Conservation (phyloP, 1,140 invertebrate species). For the Zaprionus camerounensis region DNA sequence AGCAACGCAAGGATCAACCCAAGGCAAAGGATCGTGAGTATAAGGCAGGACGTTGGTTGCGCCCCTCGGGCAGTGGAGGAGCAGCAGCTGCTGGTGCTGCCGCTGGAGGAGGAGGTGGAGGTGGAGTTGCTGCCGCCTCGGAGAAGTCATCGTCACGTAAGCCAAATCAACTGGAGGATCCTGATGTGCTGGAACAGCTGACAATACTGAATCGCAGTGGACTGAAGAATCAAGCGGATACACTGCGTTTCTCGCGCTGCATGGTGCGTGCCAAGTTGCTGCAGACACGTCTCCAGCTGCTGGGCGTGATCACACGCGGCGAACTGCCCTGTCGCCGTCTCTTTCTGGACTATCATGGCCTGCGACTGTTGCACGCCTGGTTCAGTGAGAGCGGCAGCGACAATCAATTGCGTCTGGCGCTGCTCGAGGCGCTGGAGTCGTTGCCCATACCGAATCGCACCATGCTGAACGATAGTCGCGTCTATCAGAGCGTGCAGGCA, state of each 20-base stretch:
- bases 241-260: slow-evolving; percentile 93
- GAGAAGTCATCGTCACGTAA: slow-evolving; percentile 28
- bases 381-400: slow-evolving; percentile 88
- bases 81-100: background rate
- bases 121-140: background rate
- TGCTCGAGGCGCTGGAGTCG: slow-evolving; percentile 91
- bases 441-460: slow-evolving; percentile 97
- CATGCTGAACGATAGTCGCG: slow-evolving; percentile 95
- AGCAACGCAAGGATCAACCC: slow-evolving; percentile 46
- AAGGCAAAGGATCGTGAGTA: slow-evolving; percentile 69
- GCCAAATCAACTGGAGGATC: slow-evolving; percentile 71
- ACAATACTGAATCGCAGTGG: slow-evolving; percentile 89
- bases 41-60: slow-evolving; percentile 69
- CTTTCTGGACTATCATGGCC: slow-evolving; percentile 97
- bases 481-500: slow-evolving; percentile 92
- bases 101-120: background rate
- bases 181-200: slow-evolving; percentile 92
- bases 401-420: slow-evolving; percentile 87
- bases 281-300: slow-evolving; percentile 89
- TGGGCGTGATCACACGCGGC: slow-evolving; percentile 89
- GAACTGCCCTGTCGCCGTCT: slow-evolving; percentile 93
- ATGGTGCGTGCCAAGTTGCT: slow-evolving; percentile 95
- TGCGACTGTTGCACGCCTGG: slow-evolving; percentile 95
- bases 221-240: slow-evolving; percentile 94
- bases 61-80: slow-evolving; percentile 20